phyloP scores from a whole-genome alignment of 2,888 invertebrate genomes.

The Protophormia terraenovae region DNA sequence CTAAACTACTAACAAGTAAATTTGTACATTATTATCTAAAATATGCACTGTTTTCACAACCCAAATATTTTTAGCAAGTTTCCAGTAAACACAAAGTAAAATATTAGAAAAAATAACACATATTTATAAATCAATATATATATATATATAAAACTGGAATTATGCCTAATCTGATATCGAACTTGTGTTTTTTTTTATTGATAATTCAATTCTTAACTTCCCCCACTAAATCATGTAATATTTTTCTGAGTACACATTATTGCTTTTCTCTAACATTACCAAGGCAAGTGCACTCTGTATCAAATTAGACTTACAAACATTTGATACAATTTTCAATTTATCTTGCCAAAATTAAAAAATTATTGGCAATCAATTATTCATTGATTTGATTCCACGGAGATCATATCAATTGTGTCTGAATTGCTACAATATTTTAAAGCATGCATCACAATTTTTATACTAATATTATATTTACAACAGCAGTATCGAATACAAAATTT shows the following conservation, averaged over 20 bases:
- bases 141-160: too few relatives aligned
- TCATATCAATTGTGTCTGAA: constrained; percentile 56
- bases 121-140: too few relatives aligned
- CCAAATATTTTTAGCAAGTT: too few relatives aligned
- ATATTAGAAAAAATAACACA: too few relatives aligned
- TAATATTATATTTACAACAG: too few relatives aligned
- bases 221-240: background rate
- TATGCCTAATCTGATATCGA: too few relatives aligned
- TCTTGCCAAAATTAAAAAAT: constrained; percentile 62
- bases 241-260: background rate
- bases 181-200: too few relatives aligned
- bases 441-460: background rate
- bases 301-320: constrained; percentile 39
- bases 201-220: background rate
- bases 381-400: constrained; percentile 31
- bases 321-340: constrained; percentile 62
- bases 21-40: too few relatives aligned
- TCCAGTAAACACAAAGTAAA: too few relatives aligned
- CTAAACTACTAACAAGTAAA: too few relatives aligned
- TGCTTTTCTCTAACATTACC: background rate
- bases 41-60: too few relatives aligned
- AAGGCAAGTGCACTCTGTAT: constrained; percentile 68
- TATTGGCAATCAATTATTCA: constrained; percentile 60
- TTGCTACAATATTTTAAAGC: constrained; percentile 56
- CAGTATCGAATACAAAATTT: too few relatives aligned